These are phyloP conservation scores for Nicator chloris DNA, from an alignment of 2,113 vertebrate species.

Conservation along the genomic window DNA sequence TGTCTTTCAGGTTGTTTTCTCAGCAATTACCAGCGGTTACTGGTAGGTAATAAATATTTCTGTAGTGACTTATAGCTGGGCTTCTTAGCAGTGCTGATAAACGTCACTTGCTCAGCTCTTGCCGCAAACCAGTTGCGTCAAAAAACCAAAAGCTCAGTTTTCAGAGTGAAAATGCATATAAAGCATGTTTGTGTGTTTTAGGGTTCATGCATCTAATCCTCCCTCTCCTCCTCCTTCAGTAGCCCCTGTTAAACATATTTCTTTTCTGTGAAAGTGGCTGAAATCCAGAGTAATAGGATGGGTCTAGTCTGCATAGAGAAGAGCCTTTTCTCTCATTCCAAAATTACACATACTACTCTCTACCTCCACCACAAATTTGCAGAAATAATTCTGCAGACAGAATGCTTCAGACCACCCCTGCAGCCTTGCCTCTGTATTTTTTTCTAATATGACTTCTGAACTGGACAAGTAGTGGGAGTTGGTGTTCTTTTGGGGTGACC, in stretches of 20 bases:
- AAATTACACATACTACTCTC: neutral
- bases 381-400: neutral
- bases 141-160: neutral
- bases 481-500: neutral
- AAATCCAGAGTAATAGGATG: neutral
- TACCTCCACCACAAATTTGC: neutral
- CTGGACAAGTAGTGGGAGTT: neutral
- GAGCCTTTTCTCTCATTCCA: neutral
- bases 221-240: neutral
- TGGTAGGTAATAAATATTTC: constrained; percentile 45
- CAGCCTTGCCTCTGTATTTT: neutral
- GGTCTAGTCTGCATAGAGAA: neutral
- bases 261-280: neutral
- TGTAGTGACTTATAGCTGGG: constrained; percentile 29
- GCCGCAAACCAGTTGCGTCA: neutral
- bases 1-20: constrained; percentile 16
- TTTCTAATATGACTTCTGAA: neutral
- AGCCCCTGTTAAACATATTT: neutral
- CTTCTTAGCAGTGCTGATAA: constrained; percentile 37
- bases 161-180: neutral
- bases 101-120: neutral
- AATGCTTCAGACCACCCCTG: neutral
- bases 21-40: constrained; percentile 28
- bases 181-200: neutral
- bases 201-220: neutral